A percentile compares a stretch with the other conserved stretches of the same genome.
These are phyloP conservation scores for Folsomia candida DNA, from an alignment of 2,888 invertebrate genomes.

Conservation along the genomic window DNA sequence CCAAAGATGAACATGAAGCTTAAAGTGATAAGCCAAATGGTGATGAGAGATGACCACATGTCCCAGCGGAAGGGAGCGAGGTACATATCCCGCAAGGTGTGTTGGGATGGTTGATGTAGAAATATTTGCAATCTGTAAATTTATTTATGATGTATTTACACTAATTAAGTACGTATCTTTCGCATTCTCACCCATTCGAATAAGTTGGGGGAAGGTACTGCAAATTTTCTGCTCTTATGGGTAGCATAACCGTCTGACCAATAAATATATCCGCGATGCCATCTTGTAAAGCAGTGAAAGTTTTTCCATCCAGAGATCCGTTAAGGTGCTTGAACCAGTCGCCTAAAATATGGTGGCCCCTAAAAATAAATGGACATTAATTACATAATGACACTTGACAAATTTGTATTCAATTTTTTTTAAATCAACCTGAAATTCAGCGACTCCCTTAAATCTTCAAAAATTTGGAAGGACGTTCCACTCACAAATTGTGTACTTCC, in stretches of 20 bases:
- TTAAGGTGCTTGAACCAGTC: constrained; percentile 15
- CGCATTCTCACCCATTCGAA: constrained; percentile 10
- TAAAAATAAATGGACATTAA: neutral
- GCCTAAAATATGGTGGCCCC: constrained; percentile 7
- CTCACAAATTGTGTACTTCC: neutral
- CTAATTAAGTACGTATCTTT: neutral
- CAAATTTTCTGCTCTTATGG: neutral
- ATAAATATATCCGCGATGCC: constrained; percentile 21
- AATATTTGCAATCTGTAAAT: constrained; percentile 15
- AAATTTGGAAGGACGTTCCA: constrained; percentile 16
- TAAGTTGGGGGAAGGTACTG: constrained; percentile 21
- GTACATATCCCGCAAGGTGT: constrained; percentile 18
- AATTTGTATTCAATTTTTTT: neutral
- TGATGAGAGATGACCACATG: constrained; percentile 20
- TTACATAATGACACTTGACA: neutral
- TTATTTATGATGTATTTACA: neutral
- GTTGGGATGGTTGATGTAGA: constrained; percentile 24
- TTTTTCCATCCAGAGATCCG: constrained; percentile 7
- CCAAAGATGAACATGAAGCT: neutral
- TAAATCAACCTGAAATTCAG: constrained; percentile 22
- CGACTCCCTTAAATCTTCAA: constrained; percentile 18
- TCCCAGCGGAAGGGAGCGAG: constrained; percentile 10
- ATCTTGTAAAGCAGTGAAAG: neutral
- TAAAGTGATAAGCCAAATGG: constrained; percentile 18
- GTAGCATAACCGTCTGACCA: constrained; percentile 21